Evolutionary conservation across 2,797 vertebrate species (phyloP).

Genomic region (Pantherophis alleghaniensis): DNA sequence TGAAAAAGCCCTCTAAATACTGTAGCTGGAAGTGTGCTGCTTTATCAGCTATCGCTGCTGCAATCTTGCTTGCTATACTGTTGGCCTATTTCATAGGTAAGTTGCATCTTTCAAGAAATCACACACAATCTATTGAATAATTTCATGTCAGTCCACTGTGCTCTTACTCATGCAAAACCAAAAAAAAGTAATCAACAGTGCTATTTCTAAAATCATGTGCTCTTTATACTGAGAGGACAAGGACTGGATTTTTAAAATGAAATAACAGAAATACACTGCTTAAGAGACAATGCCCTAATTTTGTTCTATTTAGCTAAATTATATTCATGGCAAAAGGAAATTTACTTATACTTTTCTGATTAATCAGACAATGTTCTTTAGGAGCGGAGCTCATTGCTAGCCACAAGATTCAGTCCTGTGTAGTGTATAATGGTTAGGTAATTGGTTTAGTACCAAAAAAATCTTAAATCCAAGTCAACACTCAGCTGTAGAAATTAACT

Average conservation of each 20-base stretch:
- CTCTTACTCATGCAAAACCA: conserved; percentile 4
- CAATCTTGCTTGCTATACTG: conserved; percentile 90
- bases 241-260: neutral
- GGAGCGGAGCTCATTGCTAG: neutral
- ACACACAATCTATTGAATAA: neutral
- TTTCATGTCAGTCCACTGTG: neutral
- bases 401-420: neutral
- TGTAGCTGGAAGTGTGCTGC: conserved; percentile 99
- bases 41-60: conserved; percentile 90
- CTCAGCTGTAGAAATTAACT: neutral
- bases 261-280: neutral
- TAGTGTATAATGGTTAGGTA: neutral
- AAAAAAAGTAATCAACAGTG: neutral
- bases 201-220: neutral
- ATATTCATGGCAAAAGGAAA: neutral
- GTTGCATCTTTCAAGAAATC: conserved; percentile 48
- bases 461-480: neutral
- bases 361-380: neutral
- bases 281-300: neutral
- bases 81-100: conserved; percentile 96
- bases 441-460: neutral
- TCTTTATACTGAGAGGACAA: neutral
- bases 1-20: conserved; percentile 98
- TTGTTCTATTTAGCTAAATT: neutral
- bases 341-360: neutral